phyloP scores from a whole-genome alignment of 2,113 vertebrate species.

The Gopherus evgoodei region DNA sequence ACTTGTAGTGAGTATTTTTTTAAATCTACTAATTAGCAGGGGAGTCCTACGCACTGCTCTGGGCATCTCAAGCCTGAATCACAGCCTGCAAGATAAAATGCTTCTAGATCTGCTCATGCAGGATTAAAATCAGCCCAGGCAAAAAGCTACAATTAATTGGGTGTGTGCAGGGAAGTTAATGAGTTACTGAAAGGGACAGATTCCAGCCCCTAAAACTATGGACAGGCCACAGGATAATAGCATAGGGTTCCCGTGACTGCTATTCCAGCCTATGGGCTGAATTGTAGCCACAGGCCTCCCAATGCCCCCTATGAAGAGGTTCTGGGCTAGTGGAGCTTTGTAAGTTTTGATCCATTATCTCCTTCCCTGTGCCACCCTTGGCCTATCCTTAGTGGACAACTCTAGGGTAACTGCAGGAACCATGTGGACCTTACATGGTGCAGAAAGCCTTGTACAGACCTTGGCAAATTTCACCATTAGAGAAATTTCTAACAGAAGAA shows the following conservation, averaged over 20 bases:
- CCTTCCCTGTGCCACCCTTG: neutral
- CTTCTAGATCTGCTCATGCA: conserved; percentile 57
- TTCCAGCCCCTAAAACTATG: conserved; percentile 24
- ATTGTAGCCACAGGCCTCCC: conserved; percentile 35
- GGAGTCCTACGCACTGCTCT: conserved; percentile 70
- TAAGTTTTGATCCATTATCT: conserved; percentile 34
- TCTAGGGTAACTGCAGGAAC: conserved; percentile 48
- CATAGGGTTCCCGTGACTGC: conserved; percentile 21
- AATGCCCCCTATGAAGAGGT: conserved; percentile 15
- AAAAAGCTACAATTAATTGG: conserved; percentile 64
- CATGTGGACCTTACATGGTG: conserved; percentile 10
- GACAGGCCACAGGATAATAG: neutral
- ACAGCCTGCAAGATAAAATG: conserved; percentile 64
- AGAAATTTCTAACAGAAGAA: neutral
- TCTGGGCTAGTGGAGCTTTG: neutral
- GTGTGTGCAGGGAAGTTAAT: conserved; percentile 9
- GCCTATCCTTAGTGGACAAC: conserved; percentile 65
- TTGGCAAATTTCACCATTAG: conserved; percentile 22
- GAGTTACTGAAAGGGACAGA: conserved; percentile 43
- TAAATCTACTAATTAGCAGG: conserved; percentile 74
- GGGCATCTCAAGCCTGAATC: conserved; percentile 71
- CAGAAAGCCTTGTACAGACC: conserved; percentile 4
- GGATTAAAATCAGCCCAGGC: conserved; percentile 61
- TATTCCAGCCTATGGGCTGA: conserved; percentile 48
- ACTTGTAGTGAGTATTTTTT: conserved; percentile 67